Conservation (phyloP, 2,888 invertebrate species). For the Chrysodeixis includens region DNA sequence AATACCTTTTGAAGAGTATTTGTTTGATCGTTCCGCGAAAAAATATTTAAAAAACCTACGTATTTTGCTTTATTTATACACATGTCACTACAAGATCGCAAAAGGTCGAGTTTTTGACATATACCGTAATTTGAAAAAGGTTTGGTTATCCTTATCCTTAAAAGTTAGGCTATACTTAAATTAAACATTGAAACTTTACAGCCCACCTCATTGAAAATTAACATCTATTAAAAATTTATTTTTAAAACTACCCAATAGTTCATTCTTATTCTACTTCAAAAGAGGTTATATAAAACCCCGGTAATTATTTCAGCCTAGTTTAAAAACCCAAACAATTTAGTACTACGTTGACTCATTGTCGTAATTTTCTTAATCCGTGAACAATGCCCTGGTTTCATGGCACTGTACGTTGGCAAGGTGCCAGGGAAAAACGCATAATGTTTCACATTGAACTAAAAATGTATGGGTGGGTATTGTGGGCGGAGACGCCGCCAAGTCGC, state of each 20-base stretch:
- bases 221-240: too few relatives aligned
- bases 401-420: slow-evolving; percentile 53
- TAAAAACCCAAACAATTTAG: slow-evolving; percentile 33
- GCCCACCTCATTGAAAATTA: too few relatives aligned
- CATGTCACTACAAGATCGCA: too few relatives aligned
- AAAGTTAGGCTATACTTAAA: too few relatives aligned
- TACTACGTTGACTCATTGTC: slow-evolving; percentile 34
- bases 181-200: too few relatives aligned
- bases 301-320: slow-evolving; percentile 10
- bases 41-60: neutral
- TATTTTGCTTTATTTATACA: too few relatives aligned
- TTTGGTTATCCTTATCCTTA: too few relatives aligned
- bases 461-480: slow-evolving; percentile 34
- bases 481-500: slow-evolving; percentile 26
- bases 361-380: slow-evolving; percentile 55
- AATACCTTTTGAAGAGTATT: neutral
- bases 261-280: neutral
- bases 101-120: too few relatives aligned
- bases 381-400: slow-evolving; percentile 61
- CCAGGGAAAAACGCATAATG: slow-evolving; percentile 64
- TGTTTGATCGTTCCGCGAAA: neutral
- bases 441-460: slow-evolving; percentile 43
- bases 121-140: neutral
- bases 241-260: too few relatives aligned
- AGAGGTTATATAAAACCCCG: slow-evolving; percentile 5